phyloP scores from a whole-genome alignment of 2,888 invertebrate species.

The Ichneumon xanthorius region DNA sequence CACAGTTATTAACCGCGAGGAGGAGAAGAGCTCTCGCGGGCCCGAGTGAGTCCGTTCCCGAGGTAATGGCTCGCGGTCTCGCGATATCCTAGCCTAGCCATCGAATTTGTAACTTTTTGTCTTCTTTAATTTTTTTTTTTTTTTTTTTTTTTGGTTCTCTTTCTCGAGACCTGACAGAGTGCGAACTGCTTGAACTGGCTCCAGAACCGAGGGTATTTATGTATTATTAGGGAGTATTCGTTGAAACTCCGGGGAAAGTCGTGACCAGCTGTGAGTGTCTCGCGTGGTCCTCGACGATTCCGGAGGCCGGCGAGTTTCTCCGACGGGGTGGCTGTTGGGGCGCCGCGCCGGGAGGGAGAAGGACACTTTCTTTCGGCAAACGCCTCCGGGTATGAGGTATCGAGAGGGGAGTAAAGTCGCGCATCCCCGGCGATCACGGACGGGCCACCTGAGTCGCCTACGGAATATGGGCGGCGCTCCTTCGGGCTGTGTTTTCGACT shows the following conservation, averaged over 20 bases:
- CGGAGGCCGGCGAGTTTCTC: constrained; percentile 28
- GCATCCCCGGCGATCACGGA: constrained; percentile 28
- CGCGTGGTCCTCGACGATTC: constrained; percentile 66
- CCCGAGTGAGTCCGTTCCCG: constrained; percentile 55
- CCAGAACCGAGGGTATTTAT: constrained; percentile 41
- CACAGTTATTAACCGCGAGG: constrained; percentile 72
- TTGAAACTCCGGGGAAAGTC: constrained; percentile 65
- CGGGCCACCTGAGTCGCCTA: constrained; percentile 69
- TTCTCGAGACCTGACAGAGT: constrained; percentile 45
- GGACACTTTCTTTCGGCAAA: constrained; percentile 56
- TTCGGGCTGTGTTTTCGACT: constrained; percentile 52
- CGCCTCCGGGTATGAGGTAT: constrained; percentile 39
- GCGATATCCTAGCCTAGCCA: constrained; percentile 61
- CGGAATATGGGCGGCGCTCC: constrained; percentile 69
- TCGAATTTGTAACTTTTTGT: constrained; percentile 49
- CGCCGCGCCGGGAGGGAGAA: constrained; percentile 44
- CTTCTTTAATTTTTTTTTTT: neutral
- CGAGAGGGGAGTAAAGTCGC: constrained; percentile 39
- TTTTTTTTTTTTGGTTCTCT: constrained; percentile 11
- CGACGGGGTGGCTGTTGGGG: neutral
- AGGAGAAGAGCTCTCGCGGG: constrained; percentile 54
- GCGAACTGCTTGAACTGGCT: constrained; percentile 55
- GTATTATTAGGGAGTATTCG: constrained; percentile 66
- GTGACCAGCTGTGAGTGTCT: constrained; percentile 62
- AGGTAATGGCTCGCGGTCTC: constrained; percentile 64